phyloP scores from a whole-genome alignment of 1,140 invertebrate species.

The Saccostrea echinata region DNA sequence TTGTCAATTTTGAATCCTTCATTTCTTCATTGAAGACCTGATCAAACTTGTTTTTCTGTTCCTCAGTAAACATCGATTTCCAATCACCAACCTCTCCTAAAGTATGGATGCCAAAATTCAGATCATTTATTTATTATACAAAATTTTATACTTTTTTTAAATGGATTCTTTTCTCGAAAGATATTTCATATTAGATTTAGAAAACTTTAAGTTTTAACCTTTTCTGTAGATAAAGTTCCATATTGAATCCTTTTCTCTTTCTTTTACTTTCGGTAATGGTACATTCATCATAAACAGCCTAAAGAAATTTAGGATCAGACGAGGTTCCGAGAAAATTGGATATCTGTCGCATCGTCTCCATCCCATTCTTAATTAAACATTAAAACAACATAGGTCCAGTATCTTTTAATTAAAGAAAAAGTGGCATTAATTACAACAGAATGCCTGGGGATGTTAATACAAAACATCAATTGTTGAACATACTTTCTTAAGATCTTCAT shows the following conservation, averaged over 20 bases:
- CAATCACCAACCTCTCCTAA: no score
- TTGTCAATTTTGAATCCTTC: no score
- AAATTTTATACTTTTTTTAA: no score
- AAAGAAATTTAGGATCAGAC: background rate
- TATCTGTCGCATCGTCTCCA: background rate
- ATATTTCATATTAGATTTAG: no score
- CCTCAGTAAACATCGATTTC: no score
- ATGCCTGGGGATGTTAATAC: background rate
- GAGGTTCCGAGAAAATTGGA: background rate
- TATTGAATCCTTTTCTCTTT: background rate
- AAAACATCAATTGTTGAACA: background rate
- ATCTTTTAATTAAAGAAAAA: background rate
- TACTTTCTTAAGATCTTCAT: background rate
- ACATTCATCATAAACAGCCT: background rate
- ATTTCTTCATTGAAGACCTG: no score
- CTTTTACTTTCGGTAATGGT: background rate
- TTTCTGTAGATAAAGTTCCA: background rate
- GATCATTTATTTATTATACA: no score
- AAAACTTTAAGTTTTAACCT: background rate
- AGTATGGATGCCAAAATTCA: no score
- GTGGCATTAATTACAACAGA: no score
- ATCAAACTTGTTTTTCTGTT: no score
- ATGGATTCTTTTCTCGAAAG: no score
- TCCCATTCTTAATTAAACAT: background rate
- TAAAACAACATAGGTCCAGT: background rate